Base-by-base conservation (phyloP, 2,888 invertebrate species). In the Ichneumon xanthorius region DNA sequence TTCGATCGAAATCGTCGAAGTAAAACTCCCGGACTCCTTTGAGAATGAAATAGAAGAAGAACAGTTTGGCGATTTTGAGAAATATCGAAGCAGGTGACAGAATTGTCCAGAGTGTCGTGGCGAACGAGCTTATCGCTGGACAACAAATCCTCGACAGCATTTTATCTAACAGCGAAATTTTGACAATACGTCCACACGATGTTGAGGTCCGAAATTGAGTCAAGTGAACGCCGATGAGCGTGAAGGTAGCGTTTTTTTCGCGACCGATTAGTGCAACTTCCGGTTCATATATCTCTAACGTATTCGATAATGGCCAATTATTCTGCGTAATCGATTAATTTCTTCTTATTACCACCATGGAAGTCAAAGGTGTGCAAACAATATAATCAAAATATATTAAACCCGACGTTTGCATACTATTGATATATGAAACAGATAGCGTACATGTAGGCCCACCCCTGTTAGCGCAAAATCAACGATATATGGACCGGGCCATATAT, bases 21-120 rank as follows among this genome's bases (percentile, higher is more conserved):
- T 88, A 90, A 48, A 91, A 86, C 37, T 90, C 89, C 7, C 88
- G 86, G 16, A 89, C 80, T 2, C 87, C 88, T 79, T 90, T 91
- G 0, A 90, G 85, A 37, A 91, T 58, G 11, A 90, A 45, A 81
- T 90, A 89, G 45, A 88, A 88, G 6, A 90, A 75, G 11, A 89
- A 48, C 3, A 91, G 80, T 80, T 90, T 89, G 0, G 84, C 80
- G 40, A 80, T 73, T 71, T 88, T 90, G n/a, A 87, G 37, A 3
- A 90, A 68, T 68, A 90, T 86, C 30, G 80, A 79, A n/a, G 78
- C 82, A 6, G 90, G 90, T 9, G 86, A 88, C 16, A 90, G 40
- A 67, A 89, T 80, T n/a, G 77, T 80, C 87, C 85, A 88, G 4
- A 88, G 81, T 33, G 80, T 87, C 53, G 77, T 58, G 19, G 77